phyloP scores from a whole-genome alignment of 2,888 invertebrate species.

The Ommatoiulus sabulosus region DNA sequence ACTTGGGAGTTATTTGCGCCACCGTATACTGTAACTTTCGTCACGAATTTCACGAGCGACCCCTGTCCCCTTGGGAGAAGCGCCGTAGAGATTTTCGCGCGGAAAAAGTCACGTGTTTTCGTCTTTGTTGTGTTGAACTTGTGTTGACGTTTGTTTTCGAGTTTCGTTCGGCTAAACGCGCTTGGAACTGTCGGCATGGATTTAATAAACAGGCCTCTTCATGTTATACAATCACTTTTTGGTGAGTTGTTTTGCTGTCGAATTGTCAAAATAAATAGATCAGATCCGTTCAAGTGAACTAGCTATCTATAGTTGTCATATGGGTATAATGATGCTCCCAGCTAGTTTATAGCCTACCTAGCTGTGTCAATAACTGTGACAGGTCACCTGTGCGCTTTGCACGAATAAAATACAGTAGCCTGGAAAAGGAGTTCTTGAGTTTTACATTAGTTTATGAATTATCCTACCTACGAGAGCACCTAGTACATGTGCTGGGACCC shows the following conservation, averaged over 20 bases:
- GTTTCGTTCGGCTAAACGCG: neutral
- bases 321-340: too few species aligned
- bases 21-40: neutral
- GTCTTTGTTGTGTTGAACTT: neutral
- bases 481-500: too few species aligned
- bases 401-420: too few species aligned
- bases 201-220: neutral
- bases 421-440: too few species aligned
- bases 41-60: neutral
- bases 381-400: too few species aligned
- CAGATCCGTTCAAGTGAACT: too few species aligned
- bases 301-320: too few species aligned
- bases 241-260: neutral
- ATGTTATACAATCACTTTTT: neutral
- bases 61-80: neutral
- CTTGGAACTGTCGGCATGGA: neutral
- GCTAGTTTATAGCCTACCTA: too few species aligned
- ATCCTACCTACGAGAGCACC: too few species aligned
- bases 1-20: neutral
- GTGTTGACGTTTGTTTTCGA: neutral
- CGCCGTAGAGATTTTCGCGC: neutral
- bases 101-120: neutral
- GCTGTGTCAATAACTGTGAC: too few species aligned
- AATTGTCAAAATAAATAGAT: too few species aligned
- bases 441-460: too few species aligned